Evolutionary conservation across 2,888 invertebrate genomes (phyloP), one percentile per base, ranked within the genome.

Genomic region (Andricus curvator): DNA sequence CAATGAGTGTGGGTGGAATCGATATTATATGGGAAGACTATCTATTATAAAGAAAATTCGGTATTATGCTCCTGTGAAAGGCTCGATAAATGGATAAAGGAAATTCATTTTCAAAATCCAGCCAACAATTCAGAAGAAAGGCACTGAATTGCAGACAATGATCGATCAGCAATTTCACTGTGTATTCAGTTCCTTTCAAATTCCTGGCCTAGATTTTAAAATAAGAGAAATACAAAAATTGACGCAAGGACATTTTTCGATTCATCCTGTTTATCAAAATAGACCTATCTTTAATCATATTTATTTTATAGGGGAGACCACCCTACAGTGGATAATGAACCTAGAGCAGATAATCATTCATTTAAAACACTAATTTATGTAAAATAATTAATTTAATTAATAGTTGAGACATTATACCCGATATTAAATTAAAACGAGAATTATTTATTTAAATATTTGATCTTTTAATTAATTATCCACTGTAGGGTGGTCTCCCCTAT

Each of bases 31-130:
- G 48, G 20, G 51, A 48, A 70, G 48, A 70, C 70, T 70, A 67
- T 67, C 41, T 67, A 70, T 70, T 70, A 70, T 48, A 70, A 48
- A 70, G 56, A 56, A 70, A 70, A 70, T 70, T 70, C 70, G 70
- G 48, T 70, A 70, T 70, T 48, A 70, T 70, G 70, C 70, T 70
- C 70, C 70, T 48, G 48, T 48, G n/a, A 70, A 70, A 13, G 62
- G 3, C 3, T 62, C 62, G 25, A 25, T 62, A 5, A 15, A 15
- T 25, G 25, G 25, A 62, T 62, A 62, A 62, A 25, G 15, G 62
- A 62, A 25, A 62, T 25, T 62, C 22, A 62, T 62, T 25, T 62
- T 62, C 51, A 74, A 74, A 74, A 74, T 74, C 51, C n/a, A n/a
- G n/a, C n/a, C 33, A 56, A 13, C 29, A 56, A 74, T 74, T 74